phyloP scores from a whole-genome alignment of 2,797 vertebrate species.

The Poeciliopsis gracilis region DNA sequence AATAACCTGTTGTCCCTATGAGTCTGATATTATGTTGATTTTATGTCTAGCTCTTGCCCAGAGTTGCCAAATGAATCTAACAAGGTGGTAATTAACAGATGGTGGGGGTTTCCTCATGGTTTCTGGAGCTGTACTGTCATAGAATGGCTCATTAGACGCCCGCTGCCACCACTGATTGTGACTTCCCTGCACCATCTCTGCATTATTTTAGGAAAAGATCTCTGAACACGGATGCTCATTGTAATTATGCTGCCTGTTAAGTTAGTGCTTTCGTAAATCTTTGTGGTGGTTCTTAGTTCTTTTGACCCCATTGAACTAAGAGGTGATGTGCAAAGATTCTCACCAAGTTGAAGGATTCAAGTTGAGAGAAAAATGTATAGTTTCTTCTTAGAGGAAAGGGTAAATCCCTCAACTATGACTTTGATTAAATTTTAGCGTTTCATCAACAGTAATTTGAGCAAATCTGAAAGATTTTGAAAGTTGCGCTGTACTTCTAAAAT shows the following conservation, averaged over 20 bases:
- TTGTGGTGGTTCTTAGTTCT: slow-evolving; percentile 22
- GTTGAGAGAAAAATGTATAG: background rate
- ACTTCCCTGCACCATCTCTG: slow-evolving; percentile 55
- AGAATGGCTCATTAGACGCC: slow-evolving; percentile 73
- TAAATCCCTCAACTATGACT: background rate
- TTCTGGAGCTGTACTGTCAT: slow-evolving; percentile 52
- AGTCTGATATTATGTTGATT: slow-evolving; percentile 33
- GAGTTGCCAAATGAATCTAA: slow-evolving; percentile 61
- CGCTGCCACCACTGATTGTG: slow-evolving; percentile 64
- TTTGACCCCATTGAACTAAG: slow-evolving; percentile 17
- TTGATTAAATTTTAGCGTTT: background rate
- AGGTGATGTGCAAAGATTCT: slow-evolving; percentile 5
- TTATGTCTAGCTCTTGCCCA: slow-evolving; percentile 31
- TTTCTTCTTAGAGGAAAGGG: background rate
- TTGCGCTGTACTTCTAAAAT: background rate
- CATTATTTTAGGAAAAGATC: slow-evolving; percentile 54
- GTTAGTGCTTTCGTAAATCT: slow-evolving; percentile 25
- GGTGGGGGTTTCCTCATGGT: slow-evolving; percentile 32
- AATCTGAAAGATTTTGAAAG: background rate
- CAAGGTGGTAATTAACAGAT: slow-evolving; percentile 74
- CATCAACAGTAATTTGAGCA: background rate
- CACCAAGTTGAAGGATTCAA: slow-evolving; percentile 7
- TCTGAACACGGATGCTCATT: slow-evolving; percentile 27
- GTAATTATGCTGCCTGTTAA: slow-evolving; percentile 36
- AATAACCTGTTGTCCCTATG: slow-evolving; percentile 1